Conservation (phyloP, 2,113 vertebrate genomes). For the Microtus oregoni region DNA sequence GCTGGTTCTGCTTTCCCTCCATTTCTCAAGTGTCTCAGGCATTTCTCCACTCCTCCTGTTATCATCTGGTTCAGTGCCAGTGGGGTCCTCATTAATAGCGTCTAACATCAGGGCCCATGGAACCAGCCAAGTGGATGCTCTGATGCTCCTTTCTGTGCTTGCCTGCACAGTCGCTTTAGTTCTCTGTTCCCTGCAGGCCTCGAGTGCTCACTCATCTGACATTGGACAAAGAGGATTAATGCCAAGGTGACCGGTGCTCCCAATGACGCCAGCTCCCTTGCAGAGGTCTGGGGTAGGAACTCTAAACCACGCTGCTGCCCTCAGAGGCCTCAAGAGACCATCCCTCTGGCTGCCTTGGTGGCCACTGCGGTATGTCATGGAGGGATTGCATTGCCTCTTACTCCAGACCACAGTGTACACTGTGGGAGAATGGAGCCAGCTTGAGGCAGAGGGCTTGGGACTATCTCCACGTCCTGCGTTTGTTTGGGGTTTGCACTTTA, state of each 20-base stretch:
- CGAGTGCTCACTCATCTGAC: background rate
- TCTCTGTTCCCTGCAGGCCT: background rate
- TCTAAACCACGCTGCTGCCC: background rate
- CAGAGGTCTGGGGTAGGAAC: background rate
- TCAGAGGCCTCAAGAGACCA: background rate
- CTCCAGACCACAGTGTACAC: constrained; percentile 18
- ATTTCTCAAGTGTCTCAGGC: background rate
- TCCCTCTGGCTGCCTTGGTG: background rate
- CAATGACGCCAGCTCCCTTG: background rate
- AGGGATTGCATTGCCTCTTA: background rate
- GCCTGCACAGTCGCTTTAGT: background rate
- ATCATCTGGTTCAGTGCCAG: background rate
- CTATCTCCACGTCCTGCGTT: constrained; percentile 7
- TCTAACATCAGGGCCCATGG: background rate
- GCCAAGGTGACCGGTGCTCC: background rate
- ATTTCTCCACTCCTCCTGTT: too few species aligned
- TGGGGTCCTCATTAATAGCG: background rate
- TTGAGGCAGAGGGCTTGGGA: constrained; percentile 13
- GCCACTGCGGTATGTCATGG: constrained; percentile 2
- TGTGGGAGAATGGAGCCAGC: constrained; percentile 32
- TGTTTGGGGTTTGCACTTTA: constrained; percentile 44
- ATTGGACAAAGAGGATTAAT: background rate
- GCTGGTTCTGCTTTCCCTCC: background rate
- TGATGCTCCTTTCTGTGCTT: background rate
- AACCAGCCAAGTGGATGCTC: background rate